Evolutionary conservation across 2,113 vertebrate genomes (phyloP).

Genomic region (Corythornis cristatus): DNA sequence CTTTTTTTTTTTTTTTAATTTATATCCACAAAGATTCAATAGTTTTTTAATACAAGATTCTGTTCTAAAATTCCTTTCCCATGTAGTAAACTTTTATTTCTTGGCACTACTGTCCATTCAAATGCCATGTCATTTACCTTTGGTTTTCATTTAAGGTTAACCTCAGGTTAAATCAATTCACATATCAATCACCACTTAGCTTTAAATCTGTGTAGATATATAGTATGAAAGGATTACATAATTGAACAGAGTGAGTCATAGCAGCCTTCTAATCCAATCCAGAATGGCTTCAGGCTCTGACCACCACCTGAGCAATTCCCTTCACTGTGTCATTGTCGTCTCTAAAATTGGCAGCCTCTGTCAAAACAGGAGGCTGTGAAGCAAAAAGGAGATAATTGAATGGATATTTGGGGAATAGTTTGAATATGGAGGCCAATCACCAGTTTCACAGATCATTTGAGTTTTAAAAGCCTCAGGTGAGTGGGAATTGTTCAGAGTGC

Average conservation of each 20-base stretch:
- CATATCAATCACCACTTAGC: rapidly evolving
- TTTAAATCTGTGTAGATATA: background rate
- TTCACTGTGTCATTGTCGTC: rapidly evolving
- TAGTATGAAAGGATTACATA: background rate
- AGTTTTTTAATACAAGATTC: background rate
- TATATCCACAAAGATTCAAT: background rate
- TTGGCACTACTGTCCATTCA: background rate
- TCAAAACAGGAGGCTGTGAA: background rate
- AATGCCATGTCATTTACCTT: background rate
- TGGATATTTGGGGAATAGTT: background rate
- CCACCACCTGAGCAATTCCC: background rate
- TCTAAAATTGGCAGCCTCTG: background rate
- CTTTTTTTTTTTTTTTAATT: background rate
- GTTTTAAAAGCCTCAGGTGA: background rate
- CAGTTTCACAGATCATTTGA: background rate
- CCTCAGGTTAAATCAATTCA: background rate
- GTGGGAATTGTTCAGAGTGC: background rate
- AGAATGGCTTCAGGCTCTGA: background rate
- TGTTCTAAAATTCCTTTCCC: background rate
- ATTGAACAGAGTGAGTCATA: background rate
- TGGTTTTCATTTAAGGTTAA: background rate
- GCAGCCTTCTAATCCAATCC: background rate
- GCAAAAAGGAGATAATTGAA: background rate
- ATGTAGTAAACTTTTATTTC: background rate
- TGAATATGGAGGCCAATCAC: background rate